Base-by-base conservation (phyloP, 2,113 vertebrate species). In the Pteronura brasiliensis region DNA sequence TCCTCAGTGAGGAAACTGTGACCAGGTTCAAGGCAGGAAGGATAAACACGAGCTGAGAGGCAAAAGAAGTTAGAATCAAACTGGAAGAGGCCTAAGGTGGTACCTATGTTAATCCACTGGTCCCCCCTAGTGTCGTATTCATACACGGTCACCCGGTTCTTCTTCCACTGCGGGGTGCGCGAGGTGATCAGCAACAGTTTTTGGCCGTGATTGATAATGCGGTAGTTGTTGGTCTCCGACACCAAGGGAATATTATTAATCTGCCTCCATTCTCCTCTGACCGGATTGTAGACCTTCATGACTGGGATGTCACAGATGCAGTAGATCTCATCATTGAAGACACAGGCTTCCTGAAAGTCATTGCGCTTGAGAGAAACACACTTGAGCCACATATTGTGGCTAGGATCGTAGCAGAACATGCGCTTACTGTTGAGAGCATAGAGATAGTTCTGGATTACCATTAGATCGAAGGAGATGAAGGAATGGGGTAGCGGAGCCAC, bases 291-390 rank as follows among this genome's bases (percentile, higher is more conserved):
- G 47, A 99, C 99, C 84, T 99, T 99, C 84, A 99, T 98, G 76
- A 99, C 98, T 0, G 99, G 99, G 88, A 99, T 99, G 89, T 99
- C 99, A 2, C 99, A 99, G 96, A 99, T 99, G 39, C 99, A 99
- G 77, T 99, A 97, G 67, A 99, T 99, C 98, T 99, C 99, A 47
- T 99, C 99, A 96, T 99, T 99, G 92, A 99, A 99, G 65, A 99
- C 98, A 27, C 99, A 99, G 27, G 99, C 99, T 93, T 99, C 99
- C 98, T 99, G 99, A 6, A 99, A 99, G 96, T 99, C 99, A 96
- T 98, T 98, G 47, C 99, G 96, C 36, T 99, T 98, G 61, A 99
- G 98, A 0, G 99, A 99, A 4, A 99, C 99, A 29, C 99, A 99
- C 97, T 99, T 99, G 29, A 99, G 98, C 99, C 99, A 99, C 96